Evolutionary conservation across 2,113 vertebrate genomes (phyloP), one percentile per base, ranked within the genome.

Genomic region (Leucosticte australis): DNA sequence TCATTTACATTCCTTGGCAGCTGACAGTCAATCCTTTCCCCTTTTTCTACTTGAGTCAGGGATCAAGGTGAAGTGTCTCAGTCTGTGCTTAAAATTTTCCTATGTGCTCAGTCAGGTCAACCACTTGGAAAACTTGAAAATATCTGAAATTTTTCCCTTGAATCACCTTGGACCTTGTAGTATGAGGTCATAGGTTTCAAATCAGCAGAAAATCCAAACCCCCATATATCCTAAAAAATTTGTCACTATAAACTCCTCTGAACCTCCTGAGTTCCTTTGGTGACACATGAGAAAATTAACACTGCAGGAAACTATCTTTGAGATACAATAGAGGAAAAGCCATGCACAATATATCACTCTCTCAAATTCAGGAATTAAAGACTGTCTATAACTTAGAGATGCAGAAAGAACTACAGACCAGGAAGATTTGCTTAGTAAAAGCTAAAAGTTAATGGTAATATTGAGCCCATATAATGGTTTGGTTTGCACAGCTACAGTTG

Each of bases 1-100:
- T 80, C 9, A 77, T 94, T 91, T 93, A 27, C 65, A 71, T 83
- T 67, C 19, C n/a, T 82, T 50, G 59, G n/a, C 62, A 90, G 24
- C 46, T 91, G 49, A 82, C 46, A 62, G 35, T 31, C 27, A 75
- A 79, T 14, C 5, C 30, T 80, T 83, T 60, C 11, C 24, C 0
- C 2, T 56, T 55, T 93, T 68, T 41, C 37, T 69, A 37, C 35
- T 56, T 62, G 19, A 28, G 28, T 57, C 37, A 77, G 46, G 63
- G 22, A 41, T 57, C 15, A 73, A 71, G 52, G 24, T n/a, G 71
- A 88, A 52, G 8, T 4, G 22, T 53, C 31, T 76, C 31, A 56
- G 13, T 1, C 17, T 64, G 13, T 39, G 17, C 33, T 75, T 60
- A 62, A 78, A 87, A 88, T 24, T 64, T 86, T 60, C 17, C 37